phyloP scores from a whole-genome alignment of 1,140 invertebrate genomes.

The Aradophagus sp. region DNA sequence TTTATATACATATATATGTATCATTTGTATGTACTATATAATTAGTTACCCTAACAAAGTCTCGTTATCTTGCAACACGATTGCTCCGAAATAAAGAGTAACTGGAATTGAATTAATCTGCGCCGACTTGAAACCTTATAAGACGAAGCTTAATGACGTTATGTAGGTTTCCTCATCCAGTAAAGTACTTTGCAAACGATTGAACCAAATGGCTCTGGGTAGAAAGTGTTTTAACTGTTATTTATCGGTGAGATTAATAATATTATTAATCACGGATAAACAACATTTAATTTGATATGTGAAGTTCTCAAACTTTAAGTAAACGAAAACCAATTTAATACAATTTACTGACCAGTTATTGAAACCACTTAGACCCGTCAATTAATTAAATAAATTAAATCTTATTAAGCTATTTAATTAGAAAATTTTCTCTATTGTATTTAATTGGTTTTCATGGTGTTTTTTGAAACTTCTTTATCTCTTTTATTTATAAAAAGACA shows the following conservation, averaged over 20 bases:
- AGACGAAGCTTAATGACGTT: neutral
- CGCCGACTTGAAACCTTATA: slow-evolving; percentile 14
- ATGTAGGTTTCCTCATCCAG: neutral
- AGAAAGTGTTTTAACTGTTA: slow-evolving; percentile 12
- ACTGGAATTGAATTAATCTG: slow-evolving; percentile 5
- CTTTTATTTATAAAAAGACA: too few relatives aligned
- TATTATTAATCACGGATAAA: slow-evolving; percentile 8
- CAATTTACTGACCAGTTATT: too few relatives aligned
- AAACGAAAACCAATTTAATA: too few relatives aligned
- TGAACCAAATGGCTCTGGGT: slow-evolving; percentile 20
- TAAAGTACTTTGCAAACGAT: slow-evolving; percentile 4
- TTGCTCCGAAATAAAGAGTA: slow-evolving; percentile 1
- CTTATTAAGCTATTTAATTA: too few relatives aligned
- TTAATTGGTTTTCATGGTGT: neutral
- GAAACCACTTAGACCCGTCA: too few relatives aligned
- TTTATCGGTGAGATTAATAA: slow-evolving; percentile 13
- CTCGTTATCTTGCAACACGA: slow-evolving; percentile 27
- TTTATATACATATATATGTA: slow-evolving; percentile 11
- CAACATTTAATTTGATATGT: slow-evolving; percentile 33
- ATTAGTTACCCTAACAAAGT: slow-evolving; percentile 23
- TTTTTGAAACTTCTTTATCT: neutral
- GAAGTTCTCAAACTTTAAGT: slow-evolving; percentile 17
- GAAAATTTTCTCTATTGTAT: too few relatives aligned
- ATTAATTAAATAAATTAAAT: too few relatives aligned
- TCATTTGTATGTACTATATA: slow-evolving; percentile 24